A percentile compares a stretch with the other conserved stretches of the same genome.
Conservation (phyloP, 2,113 vertebrate species). For the Esox niger region DNA sequence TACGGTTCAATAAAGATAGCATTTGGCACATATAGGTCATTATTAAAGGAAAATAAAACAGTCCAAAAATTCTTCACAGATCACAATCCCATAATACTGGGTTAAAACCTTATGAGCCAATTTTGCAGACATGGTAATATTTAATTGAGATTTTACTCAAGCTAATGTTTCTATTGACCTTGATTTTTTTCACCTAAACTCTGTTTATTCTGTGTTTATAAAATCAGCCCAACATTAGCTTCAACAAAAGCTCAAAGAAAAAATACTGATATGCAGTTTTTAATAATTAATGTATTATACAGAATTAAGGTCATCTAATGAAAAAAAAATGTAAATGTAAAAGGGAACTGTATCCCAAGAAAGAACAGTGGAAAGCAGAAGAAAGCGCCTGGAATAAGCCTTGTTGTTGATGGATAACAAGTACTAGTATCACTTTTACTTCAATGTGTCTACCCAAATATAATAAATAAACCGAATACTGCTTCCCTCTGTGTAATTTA, state of each 20-base stretch:
- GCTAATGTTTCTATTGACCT: too few relatives aligned
- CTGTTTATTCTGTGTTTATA: too few relatives aligned
- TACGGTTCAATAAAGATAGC: slow-evolving; percentile 80
- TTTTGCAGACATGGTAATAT: too few relatives aligned
- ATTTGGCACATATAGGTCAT: slow-evolving; percentile 77
- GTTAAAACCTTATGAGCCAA: background rate
- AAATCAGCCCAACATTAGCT: too few relatives aligned
- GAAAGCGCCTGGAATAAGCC: background rate
- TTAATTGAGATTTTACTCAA: too few relatives aligned
- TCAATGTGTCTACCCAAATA: slow-evolving; percentile 13
- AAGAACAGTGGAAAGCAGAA: background rate
- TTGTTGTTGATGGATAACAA: slow-evolving; percentile 4
- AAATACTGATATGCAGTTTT: background rate
- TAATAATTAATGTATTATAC: background rate
- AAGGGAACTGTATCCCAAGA: background rate
- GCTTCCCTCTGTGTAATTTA: slow-evolving; percentile 3
- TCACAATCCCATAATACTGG: background rate
- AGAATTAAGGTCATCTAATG: background rate
- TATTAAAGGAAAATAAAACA: slow-evolving; percentile 11
- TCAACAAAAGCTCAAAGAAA: background rate
- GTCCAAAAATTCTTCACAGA: background rate
- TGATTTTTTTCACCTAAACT: too few relatives aligned
- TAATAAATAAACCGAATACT: slow-evolving; percentile 18
- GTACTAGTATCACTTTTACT: slow-evolving; percentile 5
- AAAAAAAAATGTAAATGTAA: background rate